Base-by-base conservation (phyloP, 1,140 invertebrate genomes). In the Aethina tumida region DNA sequence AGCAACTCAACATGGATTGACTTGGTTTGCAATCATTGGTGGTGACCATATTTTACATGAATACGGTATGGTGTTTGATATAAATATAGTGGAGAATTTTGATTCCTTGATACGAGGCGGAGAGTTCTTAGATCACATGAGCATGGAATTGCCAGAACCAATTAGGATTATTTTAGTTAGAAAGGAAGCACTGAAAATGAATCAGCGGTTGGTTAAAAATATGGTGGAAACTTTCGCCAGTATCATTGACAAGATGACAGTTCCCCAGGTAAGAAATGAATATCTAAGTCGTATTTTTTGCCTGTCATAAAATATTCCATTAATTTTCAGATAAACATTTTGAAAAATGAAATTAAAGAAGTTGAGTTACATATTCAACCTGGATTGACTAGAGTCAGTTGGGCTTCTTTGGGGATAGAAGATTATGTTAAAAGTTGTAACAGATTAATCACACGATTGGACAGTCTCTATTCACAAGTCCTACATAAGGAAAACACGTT, bases 371-470 rank as follows among this genome's bases (percentile, higher is more conserved):
- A 77, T 25, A 81, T 94, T 33, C 72, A 83, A 38, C 82, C 84
- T 15, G 88, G 87, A 5, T 58, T 84, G 0, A 79, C 77, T 4
- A 70, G 87, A 17, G 76, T 89, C 17, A 85, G 80, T 35, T 93
- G 88, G 88, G 81, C 77, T 41, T 86, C 84, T 0, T 64, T 91
- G 2, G 77, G 79, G 8, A 88, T 92, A 27, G 65, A 65, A 20
- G 82, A 89, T 33, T 92, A 82, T 54, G 70, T 75, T 8, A 45
- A 61, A 0, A 64, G 64, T 14, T 82, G 78, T 49, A 55, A 60
- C 28, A 56, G 60, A 25, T 46, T 58, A 42, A 57, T 63, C 6
- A 71, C 70, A 17, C 73, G 74, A 49, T 65, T 86, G 35, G 67
- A 66, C 21, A 78, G 75, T 0, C 64, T 79, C 9, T 74, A 80